These are phyloP conservation scores for Euschistus heros DNA, from an alignment of 1,140 invertebrate species.

Conservation along the genomic window DNA sequence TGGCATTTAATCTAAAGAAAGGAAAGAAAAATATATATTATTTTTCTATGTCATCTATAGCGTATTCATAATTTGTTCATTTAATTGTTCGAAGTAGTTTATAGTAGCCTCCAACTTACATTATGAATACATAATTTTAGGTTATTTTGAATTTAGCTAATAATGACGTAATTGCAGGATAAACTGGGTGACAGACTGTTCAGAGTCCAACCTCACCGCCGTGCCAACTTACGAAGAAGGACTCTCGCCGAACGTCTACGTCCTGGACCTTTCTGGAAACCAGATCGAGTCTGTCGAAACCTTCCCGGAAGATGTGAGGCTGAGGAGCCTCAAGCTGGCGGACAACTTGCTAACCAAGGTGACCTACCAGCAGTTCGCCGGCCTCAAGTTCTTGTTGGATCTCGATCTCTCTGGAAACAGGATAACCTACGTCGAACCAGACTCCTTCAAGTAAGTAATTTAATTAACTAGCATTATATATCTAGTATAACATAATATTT, in stretches of 20 bases:
- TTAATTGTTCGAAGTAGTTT: no score
- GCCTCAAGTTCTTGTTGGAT: conserved; percentile 53
- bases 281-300: conserved; percentile 45
- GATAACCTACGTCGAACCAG: conserved; percentile 50
- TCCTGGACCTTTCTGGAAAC: conserved; percentile 59
- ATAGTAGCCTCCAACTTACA: no score
- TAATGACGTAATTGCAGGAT: conserved; percentile 36
- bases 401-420: conserved; percentile 55
- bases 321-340: conserved; percentile 56
- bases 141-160: no score
- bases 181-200: conserved; percentile 66
- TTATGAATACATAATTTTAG: no score
- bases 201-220: conserved; percentile 58
- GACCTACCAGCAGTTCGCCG: conserved; percentile 47
- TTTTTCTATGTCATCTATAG: no score
- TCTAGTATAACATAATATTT: no score
- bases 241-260: conserved; percentile 55
- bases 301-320: conserved; percentile 53
- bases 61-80: no score
- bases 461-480: no score
- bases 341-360: conserved; percentile 51
- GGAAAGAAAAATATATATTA: no score
- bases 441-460: conserved; percentile 52
- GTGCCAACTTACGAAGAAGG: conserved; percentile 49
- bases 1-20: no score